A percentile compares a stretch with the other conserved stretches of the same genome.
phyloP scores from a whole-genome alignment of 2,888 invertebrate species.

The Ophraella communa region DNA sequence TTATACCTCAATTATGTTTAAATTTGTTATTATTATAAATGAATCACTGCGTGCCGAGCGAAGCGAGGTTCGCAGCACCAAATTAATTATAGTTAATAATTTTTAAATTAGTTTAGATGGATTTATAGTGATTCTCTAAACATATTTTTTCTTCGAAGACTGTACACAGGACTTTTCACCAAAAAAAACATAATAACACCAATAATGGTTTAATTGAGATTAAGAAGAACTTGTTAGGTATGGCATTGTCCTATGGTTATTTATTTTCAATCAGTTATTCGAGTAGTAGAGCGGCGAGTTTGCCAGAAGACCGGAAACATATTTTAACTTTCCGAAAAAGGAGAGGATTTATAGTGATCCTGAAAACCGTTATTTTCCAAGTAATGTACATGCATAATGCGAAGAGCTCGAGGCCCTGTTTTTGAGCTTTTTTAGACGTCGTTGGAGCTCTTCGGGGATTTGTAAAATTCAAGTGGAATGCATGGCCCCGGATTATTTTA shows the following conservation, averaged over 20 bases:
- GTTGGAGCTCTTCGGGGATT: slow-evolving; percentile 17
- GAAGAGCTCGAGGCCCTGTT: slow-evolving; percentile 27
- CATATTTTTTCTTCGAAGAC: no score
- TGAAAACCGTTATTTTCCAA: slow-evolving; percentile 27
- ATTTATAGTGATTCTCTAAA: no score
- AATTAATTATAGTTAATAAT: no score
- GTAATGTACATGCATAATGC: slow-evolving; percentile 33
- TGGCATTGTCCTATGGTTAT: not conserved
- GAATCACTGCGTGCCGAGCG: no score
- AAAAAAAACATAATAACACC: no score
- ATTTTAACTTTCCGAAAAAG: slow-evolving; percentile 28
- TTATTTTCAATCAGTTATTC: not conserved
- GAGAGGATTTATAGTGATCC: slow-evolving; percentile 30
- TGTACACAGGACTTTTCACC: no score
- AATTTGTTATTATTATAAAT: no score
- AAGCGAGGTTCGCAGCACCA: no score
- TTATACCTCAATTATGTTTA: no score
- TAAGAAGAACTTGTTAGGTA: no score
- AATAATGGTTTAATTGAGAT: no score
- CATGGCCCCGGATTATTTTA: slow-evolving; percentile 25
- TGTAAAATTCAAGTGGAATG: slow-evolving; percentile 28
- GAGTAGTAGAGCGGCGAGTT: not conserved
- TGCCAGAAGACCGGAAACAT: slow-evolving; percentile 15
- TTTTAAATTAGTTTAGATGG: no score
- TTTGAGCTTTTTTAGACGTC: slow-evolving; percentile 27